phyloP scores from a whole-genome alignment of 2,113 vertebrate species.

The Stigmatopora argus region DNA sequence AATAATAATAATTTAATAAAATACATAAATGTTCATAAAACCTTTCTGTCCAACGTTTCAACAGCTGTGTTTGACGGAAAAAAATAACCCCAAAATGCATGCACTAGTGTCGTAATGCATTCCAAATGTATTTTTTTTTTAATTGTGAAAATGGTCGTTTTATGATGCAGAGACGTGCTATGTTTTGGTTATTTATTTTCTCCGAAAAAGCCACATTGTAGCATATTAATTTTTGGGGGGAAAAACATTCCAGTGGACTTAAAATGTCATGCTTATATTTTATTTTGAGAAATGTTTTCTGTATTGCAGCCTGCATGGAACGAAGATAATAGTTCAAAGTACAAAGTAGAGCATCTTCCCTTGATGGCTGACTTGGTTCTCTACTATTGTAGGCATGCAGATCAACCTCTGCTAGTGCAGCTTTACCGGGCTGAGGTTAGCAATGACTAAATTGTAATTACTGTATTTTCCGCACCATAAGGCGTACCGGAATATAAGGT shows the following conservation, averaged over 20 bases:
- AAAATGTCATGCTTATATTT: too few relatives aligned
- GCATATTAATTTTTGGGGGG: too few relatives aligned
- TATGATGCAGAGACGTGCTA: too few relatives aligned
- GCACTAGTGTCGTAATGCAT: too few relatives aligned
- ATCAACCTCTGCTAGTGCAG: constrained; percentile 80
- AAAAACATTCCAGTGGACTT: too few relatives aligned
- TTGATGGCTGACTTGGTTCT: constrained; percentile 91
- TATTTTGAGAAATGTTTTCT: neutral
- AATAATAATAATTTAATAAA: neutral
- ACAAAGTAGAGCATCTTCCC: constrained; percentile 64
- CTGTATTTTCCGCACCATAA: too few relatives aligned
- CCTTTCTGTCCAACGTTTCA: neutral
- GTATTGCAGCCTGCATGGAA: constrained; percentile 65
- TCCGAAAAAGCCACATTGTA: too few relatives aligned
- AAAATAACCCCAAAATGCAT: too few relatives aligned
- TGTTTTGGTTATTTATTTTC: too few relatives aligned
- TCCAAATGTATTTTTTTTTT: too few relatives aligned
- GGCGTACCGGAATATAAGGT: too few relatives aligned
- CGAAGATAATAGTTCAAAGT: constrained; percentile 40
- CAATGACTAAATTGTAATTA: constrained; percentile 8
- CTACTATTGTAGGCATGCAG: constrained; percentile 88
- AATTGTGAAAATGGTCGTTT: too few relatives aligned
- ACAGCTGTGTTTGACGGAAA: neutral
- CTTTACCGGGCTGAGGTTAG: constrained; percentile 89
- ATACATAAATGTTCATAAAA: neutral